Evolutionary conservation across 1,140 invertebrate genomes (phyloP), one percentile per base, ranked within the genome.

Genomic region (Drosophila triauraria): DNA sequence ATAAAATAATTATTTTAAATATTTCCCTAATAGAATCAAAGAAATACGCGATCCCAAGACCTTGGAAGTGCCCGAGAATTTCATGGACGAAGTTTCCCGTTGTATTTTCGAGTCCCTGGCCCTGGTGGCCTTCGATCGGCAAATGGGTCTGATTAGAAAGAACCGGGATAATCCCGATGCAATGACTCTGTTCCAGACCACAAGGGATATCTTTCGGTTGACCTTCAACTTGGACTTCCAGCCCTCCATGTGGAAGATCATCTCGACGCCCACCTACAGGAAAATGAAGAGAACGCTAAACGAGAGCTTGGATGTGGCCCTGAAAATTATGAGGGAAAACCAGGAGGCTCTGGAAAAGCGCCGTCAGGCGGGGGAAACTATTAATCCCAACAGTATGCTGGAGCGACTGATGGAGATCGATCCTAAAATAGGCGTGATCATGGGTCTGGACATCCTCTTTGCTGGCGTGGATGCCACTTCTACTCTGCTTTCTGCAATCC

Each of bases 91-190:
- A 83, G 92, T 96, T 62, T 95, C 95, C 80, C 94, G 95, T 80
- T 95, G 95, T 95, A 93, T 95, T 2, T 82, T 97, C 20, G 96
- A 97, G 82, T 95, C 95, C 0, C 95, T 96, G 8, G 95, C 93
- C 2, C 90, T 95, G 8, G 94, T 97, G 3, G 96, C 96, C 4
- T 92, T 97, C 40, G 95, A 97, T 42, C 94, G 93, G 12, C 93
- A 96, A 15, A 91, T 97, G 13, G 95, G 80, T 85, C 95, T 54
- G n/a, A 53, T 77, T 3, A 15, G 54, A 2, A 32, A 42, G 9
- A 40, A 77, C 7, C 25, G 54, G 0, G 23, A 59, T 6, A 68
- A 68, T n/a, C 35, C 53, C 12, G 75, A 77, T n/a, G 75, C 74
- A 0, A 15, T 68, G 15, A 20, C n/a, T 0, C 20, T 77, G 0